These are phyloP conservation scores for Drosophila tropicalis DNA, from an alignment of 1,140 invertebrate species.

Conservation along the genomic window DNA sequence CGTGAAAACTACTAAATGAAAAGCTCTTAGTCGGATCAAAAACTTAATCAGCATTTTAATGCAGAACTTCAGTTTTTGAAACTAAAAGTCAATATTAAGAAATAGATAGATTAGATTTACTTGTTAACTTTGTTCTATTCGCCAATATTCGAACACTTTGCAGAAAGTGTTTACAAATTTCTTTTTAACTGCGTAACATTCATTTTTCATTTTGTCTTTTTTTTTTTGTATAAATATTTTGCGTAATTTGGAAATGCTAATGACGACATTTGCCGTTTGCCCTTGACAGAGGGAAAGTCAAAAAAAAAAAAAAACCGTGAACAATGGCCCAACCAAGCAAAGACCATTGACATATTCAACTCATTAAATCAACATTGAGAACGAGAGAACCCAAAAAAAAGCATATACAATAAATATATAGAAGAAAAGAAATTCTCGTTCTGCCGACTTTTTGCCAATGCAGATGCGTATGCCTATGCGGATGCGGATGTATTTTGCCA, in stretches of 20 bases:
- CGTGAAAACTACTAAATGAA: too few relatives aligned
- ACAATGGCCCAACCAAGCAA: conserved; percentile 16
- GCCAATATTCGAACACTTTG: too few relatives aligned
- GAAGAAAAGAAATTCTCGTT: conserved; percentile 35
- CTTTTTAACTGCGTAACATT: conserved; percentile 29
- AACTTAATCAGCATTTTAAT: too few relatives aligned
- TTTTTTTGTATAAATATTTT: conserved; percentile 50
- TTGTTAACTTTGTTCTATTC: too few relatives aligned
- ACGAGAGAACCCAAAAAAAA: conserved; percentile 29
- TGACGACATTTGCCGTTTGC: conserved; percentile 58
- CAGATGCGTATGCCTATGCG: conserved; percentile 26
- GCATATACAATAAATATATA: conserved; percentile 30
- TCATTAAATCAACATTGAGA: conserved; percentile 70
- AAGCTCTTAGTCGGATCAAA: too few relatives aligned
- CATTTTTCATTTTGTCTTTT: conserved; percentile 10
- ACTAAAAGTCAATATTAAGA: too few relatives aligned
- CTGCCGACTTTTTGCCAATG: conserved; percentile 39
- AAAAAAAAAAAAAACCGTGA: not conserved
- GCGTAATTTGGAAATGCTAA: conserved; percentile 61
- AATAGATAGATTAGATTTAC: too few relatives aligned
- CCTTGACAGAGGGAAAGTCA: conserved; percentile 17
- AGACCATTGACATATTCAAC: conserved; percentile 75
- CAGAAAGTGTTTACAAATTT: conserved; percentile 9
- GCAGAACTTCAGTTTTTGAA: too few relatives aligned
- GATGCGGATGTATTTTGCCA: conserved; percentile 68